Evolutionary conservation across 2,113 vertebrate species (phyloP).

Genomic region (Chloropsis hardwickii): DNA sequence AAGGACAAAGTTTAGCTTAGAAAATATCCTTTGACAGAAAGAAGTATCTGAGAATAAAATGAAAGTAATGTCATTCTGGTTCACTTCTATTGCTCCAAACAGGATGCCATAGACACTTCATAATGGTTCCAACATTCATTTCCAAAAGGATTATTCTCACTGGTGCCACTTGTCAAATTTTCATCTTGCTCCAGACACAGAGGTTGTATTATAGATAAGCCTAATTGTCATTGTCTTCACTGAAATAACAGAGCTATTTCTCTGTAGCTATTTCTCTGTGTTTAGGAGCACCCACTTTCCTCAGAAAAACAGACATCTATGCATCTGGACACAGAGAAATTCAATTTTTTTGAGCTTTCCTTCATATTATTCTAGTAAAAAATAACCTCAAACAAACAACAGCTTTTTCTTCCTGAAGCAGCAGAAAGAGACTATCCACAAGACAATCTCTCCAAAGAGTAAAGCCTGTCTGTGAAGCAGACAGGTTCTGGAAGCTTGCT

Average conservation of each 20-base stretch:
- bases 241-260: background rate
- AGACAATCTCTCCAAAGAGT: background rate
- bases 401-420: background rate
- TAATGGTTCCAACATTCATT: background rate
- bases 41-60: background rate
- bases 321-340: background rate
- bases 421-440: background rate
- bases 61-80: background rate
- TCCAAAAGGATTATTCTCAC: constrained; percentile 1
- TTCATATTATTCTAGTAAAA: background rate
- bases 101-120: background rate
- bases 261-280: background rate
- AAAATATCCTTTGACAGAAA: constrained; percentile 22
- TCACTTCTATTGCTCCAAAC: background rate
- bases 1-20: constrained; percentile 1
- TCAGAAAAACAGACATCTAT: background rate
- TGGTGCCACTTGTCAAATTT: constrained; percentile 23
- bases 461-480: background rate
- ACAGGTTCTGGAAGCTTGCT: background rate
- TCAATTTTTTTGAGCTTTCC: background rate
- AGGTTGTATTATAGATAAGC: background rate
- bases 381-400: background rate
- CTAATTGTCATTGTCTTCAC: background rate
- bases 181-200: constrained; percentile 5
- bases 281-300: background rate